Evolutionary conservation across 2,888 invertebrate species (phyloP).

Genomic region (Acleris literana): DNA sequence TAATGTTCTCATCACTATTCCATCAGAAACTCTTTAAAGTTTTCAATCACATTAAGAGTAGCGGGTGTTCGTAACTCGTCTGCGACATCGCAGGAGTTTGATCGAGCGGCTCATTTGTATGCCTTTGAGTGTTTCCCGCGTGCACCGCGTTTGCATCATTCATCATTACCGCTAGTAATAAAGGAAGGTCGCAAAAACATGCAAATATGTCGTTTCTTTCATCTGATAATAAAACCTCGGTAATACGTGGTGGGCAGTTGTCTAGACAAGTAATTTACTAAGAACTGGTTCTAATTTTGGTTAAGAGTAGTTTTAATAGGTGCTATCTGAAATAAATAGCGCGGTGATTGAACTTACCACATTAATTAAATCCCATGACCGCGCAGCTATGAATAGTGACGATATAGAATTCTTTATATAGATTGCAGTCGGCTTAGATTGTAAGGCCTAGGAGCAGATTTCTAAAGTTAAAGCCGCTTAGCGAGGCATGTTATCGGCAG

Average conservation of each 20-base stretch:
- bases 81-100: not conserved
- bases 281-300: slow-evolving; percentile 8
- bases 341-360: slow-evolving; percentile 7
- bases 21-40: too few species aligned
- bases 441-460: not conserved
- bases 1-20: too few species aligned
- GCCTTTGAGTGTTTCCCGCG: slow-evolving; percentile 20
- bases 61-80: not conserved
- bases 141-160: slow-evolving; percentile 24
- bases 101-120: slow-evolving; percentile 20
- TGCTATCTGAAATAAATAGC: slow-evolving; percentile 12
- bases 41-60: too few species aligned
- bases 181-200: too few species aligned
- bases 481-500: slow-evolving; percentile 16
- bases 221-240: too few species aligned
- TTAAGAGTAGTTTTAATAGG: slow-evolving; percentile 12
- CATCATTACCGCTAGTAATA: not conserved
- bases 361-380: too few species aligned
- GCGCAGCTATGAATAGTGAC: too few species aligned
- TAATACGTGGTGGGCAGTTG: too few species aligned
- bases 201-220: too few species aligned
- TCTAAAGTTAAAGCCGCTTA: slow-evolving; percentile 11
- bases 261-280: not conserved
- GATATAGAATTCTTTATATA: too few species aligned
- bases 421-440: too few species aligned